Percentiles rank a stretch among this genome's conserved stretches.
phyloP scores from a whole-genome alignment of 2,888 invertebrate species.

The Patella caerulea region DNA sequence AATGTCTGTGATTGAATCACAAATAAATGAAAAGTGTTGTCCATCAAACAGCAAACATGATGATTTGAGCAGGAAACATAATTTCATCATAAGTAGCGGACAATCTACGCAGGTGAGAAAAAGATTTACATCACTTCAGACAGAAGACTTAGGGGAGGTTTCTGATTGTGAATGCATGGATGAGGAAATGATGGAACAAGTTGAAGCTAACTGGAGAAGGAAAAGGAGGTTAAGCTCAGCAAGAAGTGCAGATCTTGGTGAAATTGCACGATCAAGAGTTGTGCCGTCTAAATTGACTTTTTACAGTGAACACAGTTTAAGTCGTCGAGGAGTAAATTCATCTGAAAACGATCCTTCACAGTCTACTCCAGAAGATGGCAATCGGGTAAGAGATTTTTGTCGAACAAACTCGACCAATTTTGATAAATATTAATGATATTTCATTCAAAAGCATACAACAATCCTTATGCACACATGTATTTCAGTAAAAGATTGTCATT shows the following conservation, averaged over 20 bases:
- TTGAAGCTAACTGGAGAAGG: constrained; percentile 13
- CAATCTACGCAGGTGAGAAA: no score
- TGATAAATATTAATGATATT: no score
- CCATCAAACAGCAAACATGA: no score
- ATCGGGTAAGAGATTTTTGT: constrained; percentile 25
- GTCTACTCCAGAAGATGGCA: constrained; percentile 28
- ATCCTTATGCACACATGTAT: no score
- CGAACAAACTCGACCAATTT: no score
- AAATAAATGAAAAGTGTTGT: no score
- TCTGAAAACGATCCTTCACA: constrained; percentile 37
- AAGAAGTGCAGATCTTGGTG: constrained; percentile 20
- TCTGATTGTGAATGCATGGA: neutral
- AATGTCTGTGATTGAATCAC: no score
- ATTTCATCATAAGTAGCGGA: no score
- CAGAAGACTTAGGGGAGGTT: neutral
- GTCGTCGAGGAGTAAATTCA: constrained; percentile 30
- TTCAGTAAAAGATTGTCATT: no score
- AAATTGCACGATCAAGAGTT: constrained; percentile 18
- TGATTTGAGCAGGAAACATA: no score
- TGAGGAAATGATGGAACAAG: neutral
- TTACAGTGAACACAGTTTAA: constrained; percentile 14
- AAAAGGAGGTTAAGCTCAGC: constrained; percentile 21
- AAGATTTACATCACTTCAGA: neutral
- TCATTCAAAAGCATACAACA: no score
- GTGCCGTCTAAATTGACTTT: constrained; percentile 28